Percentiles rank a stretch among this genome's conserved stretches.
These are phyloP conservation scores for Odontamblyopus rebecca DNA, from an alignment of 2,797 vertebrate genomes.

Conservation along the genomic window DNA sequence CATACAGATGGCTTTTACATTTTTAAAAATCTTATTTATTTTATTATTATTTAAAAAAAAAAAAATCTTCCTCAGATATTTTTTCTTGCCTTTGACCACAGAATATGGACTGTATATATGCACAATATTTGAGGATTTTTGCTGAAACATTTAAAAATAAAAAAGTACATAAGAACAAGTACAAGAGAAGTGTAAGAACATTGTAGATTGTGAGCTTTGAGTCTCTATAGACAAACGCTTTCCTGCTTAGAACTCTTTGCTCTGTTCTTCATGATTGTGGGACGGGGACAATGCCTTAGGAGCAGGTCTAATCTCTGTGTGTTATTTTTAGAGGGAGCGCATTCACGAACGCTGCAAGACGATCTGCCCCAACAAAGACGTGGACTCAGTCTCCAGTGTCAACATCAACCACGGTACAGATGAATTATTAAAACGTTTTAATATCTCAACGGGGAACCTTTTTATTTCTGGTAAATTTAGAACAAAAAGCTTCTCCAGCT, in stretches of 20 bases:
- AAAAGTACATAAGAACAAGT: no score
- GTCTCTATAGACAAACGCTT: no score
- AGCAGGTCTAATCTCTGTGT: slow-evolving; percentile 8
- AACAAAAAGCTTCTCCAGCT: background rate
- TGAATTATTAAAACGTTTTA: slow-evolving; percentile 43
- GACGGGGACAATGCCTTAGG: background rate
- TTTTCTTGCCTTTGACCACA: no score
- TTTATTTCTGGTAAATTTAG: background rate
- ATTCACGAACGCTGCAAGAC: slow-evolving; percentile 90
- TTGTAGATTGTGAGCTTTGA: no score
- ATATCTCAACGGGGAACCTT: background rate
- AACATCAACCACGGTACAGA: slow-evolving; percentile 85
- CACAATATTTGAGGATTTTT: no score
- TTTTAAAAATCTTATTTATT: no score
- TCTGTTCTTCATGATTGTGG: background rate
- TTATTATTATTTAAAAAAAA: no score
- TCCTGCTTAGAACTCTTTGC: no score
- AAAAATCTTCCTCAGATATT: no score
- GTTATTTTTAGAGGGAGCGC: slow-evolving; percentile 85
- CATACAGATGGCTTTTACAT: no score
- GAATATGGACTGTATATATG: no score
- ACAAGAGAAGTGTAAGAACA: background rate
- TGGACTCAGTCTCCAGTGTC: slow-evolving; percentile 79
- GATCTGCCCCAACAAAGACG: slow-evolving; percentile 88
- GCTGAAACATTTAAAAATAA: no score